Conservation (phyloP, 2,113 vertebrate genomes). For the Tetrao urogallus region DNA sequence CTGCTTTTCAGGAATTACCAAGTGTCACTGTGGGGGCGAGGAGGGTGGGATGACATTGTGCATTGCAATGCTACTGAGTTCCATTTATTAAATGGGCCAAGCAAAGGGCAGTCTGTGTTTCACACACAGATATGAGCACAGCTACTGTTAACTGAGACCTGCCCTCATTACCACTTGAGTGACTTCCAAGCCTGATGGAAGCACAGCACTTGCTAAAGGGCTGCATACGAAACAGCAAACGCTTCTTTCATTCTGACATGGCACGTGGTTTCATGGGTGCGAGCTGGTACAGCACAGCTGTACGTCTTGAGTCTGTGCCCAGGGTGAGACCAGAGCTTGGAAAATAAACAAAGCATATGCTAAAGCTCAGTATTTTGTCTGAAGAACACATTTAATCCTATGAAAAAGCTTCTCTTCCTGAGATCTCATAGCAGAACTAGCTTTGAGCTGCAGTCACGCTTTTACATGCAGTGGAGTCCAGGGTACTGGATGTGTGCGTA, state of each 20-base stretch:
- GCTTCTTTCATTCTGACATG: conserved; percentile 1
- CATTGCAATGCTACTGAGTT: not conserved
- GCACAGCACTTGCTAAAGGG: not conserved
- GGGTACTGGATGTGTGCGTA: not conserved
- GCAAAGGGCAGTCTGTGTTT: not conserved
- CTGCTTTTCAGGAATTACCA: not conserved
- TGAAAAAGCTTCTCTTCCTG: not conserved
- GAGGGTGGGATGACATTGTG: not conserved
- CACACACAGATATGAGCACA: not conserved
- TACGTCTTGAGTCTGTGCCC: conserved; percentile 34
- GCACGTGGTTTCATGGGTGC: not conserved
- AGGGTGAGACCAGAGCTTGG: not conserved
- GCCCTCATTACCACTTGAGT: not conserved
- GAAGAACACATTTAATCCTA: not conserved
- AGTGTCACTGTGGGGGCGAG: rapidly evolving
- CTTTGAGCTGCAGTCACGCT: not conserved
- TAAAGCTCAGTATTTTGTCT: not conserved
- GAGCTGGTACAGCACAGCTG: conserved; percentile 16
- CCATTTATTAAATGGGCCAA: not conserved
- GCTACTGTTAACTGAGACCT: not conserved
- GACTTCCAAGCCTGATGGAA: not conserved
- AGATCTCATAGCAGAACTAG: not conserved
- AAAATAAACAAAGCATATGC: conserved; percentile 21
- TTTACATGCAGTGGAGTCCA: no score
- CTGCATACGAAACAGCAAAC: not conserved